Percentiles rank a stretch among this genome's conserved stretches.
phyloP scores from a whole-genome alignment of 2,113 vertebrate species.

The Sardina pilchardus region DNA sequence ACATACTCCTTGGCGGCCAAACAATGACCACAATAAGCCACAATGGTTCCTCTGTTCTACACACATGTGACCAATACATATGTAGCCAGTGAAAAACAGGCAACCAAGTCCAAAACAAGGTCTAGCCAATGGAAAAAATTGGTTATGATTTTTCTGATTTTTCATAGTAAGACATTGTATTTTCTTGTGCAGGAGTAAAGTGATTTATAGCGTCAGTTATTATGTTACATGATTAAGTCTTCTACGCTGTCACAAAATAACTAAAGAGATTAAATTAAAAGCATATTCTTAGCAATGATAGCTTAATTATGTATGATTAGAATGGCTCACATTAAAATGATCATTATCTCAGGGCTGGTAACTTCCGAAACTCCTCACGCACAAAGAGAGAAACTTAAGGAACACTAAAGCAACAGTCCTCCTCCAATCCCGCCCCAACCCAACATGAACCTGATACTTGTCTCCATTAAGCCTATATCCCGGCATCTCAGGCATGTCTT shows the following conservation, averaged over 20 bases:
- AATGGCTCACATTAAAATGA: background rate
- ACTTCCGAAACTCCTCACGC: background rate
- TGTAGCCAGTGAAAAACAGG: background rate
- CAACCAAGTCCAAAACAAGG: background rate
- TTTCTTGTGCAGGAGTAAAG: background rate
- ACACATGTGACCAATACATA: slow-evolving; percentile 11
- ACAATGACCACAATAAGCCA: slow-evolving; percentile 49
- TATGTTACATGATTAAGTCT: background rate
- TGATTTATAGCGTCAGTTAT: background rate
- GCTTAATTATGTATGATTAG: background rate
- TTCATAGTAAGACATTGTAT: background rate
- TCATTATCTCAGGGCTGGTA: background rate
- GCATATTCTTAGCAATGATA: background rate
- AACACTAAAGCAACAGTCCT: background rate
- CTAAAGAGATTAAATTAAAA: background rate
- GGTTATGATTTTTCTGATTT: background rate
- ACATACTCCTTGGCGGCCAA: slow-evolving; percentile 53
- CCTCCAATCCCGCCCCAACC: background rate
- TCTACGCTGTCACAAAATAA: background rate
- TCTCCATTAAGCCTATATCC: slow-evolving; percentile 8
- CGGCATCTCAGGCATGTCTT: background rate
- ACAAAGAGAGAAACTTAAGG: background rate
- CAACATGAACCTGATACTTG: background rate
- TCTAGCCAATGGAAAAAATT: background rate
- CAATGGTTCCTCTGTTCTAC: slow-evolving; percentile 32